Evolutionary conservation across 2,113 vertebrate genomes (phyloP).

Genomic region (Passer montanus): DNA sequence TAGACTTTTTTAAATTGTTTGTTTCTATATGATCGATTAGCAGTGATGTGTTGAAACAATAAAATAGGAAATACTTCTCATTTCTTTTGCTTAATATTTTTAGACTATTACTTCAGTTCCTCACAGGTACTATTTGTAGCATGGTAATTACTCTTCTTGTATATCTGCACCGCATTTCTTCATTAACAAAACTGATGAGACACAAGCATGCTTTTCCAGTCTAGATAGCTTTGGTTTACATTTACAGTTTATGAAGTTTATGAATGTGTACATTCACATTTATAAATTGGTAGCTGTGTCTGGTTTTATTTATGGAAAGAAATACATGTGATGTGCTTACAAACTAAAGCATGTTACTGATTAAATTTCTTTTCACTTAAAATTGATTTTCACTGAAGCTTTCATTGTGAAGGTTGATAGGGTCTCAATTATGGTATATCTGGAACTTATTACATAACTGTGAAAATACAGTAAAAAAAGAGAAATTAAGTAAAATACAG

Average conservation of each 20-base stretch:
- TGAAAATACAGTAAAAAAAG: background rate
- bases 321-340: background rate
- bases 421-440: background rate
- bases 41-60: background rate
- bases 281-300: background rate
- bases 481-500: background rate
- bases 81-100: background rate
- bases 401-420: background rate
- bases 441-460: background rate
- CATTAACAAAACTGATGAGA: background rate
- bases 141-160: background rate
- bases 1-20: background rate
- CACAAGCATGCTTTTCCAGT: background rate
- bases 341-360: background rate
- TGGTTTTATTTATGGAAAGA: background rate
- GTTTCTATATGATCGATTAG: background rate
- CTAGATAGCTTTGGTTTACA: background rate
- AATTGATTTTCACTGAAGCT: background rate
- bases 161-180: background rate
- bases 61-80: background rate
- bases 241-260: background rate
- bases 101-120: background rate
- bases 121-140: background rate
- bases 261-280: background rate
- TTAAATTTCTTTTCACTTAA: background rate